phyloP scores from a whole-genome alignment of 92 coral and sea anemone species.

The Phenganax stokvisi region DNA sequence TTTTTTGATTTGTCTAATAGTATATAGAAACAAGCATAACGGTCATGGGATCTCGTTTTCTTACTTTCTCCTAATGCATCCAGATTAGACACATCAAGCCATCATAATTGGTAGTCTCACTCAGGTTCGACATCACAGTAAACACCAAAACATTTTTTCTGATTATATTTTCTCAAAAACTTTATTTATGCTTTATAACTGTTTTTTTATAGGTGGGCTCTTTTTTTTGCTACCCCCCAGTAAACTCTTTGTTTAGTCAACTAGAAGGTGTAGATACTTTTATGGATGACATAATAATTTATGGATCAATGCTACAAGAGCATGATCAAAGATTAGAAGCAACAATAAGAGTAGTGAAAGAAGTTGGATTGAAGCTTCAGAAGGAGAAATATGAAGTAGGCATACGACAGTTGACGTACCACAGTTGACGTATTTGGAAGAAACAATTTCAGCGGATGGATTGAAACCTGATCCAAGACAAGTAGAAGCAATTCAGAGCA shows the following conservation, averaged over 20 bases:
- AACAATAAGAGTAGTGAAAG: constrained; percentile 20
- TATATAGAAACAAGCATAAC: no score
- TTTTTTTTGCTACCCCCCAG: no score
- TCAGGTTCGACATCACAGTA: no score
- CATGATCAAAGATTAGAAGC: constrained; percentile 28
- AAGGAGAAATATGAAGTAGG: background rate
- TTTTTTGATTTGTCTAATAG: no score
- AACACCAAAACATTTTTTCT: no score
- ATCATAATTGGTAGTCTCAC: no score
- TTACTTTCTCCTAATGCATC: no score
- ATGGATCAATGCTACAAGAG: constrained; percentile 28
- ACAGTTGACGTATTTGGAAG: constrained; percentile 5
- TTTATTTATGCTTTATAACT: no score
- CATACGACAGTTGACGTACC: background rate
- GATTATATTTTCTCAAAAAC: no score
- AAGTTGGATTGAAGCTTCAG: constrained; percentile 31
- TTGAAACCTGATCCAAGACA: constrained; percentile 20
- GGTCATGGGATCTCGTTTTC: no score
- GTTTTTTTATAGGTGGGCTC: no score
- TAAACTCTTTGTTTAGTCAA: constrained; percentile 33
- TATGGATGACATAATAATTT: constrained; percentile 38
- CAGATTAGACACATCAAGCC: no score
- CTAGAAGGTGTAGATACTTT: constrained; percentile 37
- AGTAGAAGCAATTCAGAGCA: constrained; percentile 9
- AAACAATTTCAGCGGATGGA: constrained; percentile 7